Percentiles rank a stretch among this genome's conserved stretches.
phyloP scores from a whole-genome alignment of 2,888 invertebrate genomes.

The Xestobium rufovillosum region DNA sequence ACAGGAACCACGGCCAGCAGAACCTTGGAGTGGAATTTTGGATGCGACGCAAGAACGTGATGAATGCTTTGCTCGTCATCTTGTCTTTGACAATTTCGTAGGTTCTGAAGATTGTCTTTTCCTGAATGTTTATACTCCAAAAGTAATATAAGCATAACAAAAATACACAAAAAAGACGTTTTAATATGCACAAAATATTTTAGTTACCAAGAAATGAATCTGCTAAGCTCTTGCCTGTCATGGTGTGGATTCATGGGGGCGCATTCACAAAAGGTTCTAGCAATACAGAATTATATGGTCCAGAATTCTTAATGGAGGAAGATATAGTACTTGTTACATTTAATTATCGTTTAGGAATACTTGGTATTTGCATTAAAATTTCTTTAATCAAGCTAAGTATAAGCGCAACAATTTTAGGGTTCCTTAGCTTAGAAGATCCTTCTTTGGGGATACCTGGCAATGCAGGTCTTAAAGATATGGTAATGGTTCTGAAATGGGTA shows the following conservation, averaged over 20 bases:
- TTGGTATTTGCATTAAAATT: no score
- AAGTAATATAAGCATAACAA: no score
- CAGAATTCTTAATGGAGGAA: conserved; percentile 53
- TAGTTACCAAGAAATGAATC: no score
- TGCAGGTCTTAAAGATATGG: conserved; percentile 48
- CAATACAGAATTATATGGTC: conserved; percentile 55
- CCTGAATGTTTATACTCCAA: conserved; percentile 1
- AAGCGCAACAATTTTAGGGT: conserved; percentile 44
- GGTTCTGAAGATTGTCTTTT: conserved; percentile 2
- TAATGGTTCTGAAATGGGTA: conserved; percentile 47
- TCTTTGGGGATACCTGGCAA: conserved; percentile 47
- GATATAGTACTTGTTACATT: conserved; percentile 57
- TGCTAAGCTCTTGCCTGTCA: no score
- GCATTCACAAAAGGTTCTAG: conserved; percentile 57
- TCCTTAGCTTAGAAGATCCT: conserved; percentile 45
- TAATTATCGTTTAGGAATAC: conserved; percentile 49
- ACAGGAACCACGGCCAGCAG: conserved; percentile 7
- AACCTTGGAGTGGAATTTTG: conserved; percentile 6
- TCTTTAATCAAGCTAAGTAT: no score
- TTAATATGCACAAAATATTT: no score
- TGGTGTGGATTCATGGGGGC: conserved; percentile 62
- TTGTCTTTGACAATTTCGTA: neutral
- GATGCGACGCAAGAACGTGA: conserved; percentile 6
- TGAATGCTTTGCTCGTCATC: conserved; percentile 3
- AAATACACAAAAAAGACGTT: no score